Evolutionary conservation across 1,140 invertebrate species (phyloP), one percentile per base, ranked within the genome.

Genomic region (Drepana arcuata): DNA sequence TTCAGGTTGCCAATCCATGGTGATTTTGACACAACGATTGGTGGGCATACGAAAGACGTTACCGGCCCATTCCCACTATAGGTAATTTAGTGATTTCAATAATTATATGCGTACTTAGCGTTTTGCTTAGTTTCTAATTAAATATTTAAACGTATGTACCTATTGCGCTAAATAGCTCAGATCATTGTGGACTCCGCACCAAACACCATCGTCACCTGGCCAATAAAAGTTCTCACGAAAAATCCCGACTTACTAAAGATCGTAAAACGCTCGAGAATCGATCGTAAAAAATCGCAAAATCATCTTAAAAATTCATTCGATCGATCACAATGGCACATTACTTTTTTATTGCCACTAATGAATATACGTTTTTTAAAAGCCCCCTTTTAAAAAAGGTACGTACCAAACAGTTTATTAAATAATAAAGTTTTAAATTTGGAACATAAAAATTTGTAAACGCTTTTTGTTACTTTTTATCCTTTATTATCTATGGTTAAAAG

Each of bases 391-490:
- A 46, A 56, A 53, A 38, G n/a, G n/a, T n/a, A 24, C 43, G 41
- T 16, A 48, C 32, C 32, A 28, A 34, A 24, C 42, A 70, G 48
- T 74, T 54, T 66, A 72, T 75, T 70, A 75, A 74, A 75, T 61
- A 68, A 74, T 68, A 68, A 74, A 70, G 44, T 57, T 63, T 72
- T 40, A 65, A 73, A 62, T 58, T 47, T 42, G 43, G 41, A 54
- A 56, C 64, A 73, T 78, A 78, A 81, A 80, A 81, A 81, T 78
- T 81, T 81, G 77, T 81, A 71, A 75, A 68, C 65, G 55, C 38
- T 50, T 49, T 38, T 50, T 49, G 43, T 43, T 36, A 14, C 15
- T 38, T 41, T 41, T 27, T 46, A 13, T 44, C 37, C 43, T 52
- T 51, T 41, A 53, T 71, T 66, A 63, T 69, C 56, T 73, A 56